A percentile compares a stretch with the other conserved stretches of the same genome.
Conservation (phyloP, 2,888 invertebrate genomes). For the Chydorus sphaericus region DNA sequence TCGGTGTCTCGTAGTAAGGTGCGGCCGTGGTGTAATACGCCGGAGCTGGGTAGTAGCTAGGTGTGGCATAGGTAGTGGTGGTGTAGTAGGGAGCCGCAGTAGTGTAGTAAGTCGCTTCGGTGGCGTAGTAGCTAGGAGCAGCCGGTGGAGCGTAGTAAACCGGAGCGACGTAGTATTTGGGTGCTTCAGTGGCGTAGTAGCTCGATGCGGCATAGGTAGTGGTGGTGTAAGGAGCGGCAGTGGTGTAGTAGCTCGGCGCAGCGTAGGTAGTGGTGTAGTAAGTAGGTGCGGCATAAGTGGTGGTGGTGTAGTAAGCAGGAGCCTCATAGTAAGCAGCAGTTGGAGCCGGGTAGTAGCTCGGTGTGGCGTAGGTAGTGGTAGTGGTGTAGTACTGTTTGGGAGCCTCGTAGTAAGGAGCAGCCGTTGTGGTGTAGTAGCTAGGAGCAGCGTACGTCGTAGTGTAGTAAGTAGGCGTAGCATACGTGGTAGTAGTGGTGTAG, state of each 20-base stretch:
- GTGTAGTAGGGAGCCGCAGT: not conserved
- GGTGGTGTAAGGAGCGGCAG: not conserved
- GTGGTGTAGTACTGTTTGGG: not conserved
- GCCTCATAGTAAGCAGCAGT: not conserved
- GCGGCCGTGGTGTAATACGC: not conserved
- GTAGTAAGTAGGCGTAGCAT: not conserved
- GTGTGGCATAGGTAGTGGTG: not conserved
- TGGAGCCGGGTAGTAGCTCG: not conserved
- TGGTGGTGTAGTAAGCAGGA: not conserved
- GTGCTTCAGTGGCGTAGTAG: not conserved
- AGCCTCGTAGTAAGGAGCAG: not conserved
- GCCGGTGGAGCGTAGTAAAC: not conserved
- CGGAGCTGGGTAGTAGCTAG: not conserved
- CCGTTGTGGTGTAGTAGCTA: not conserved
- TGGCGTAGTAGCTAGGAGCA: not conserved
- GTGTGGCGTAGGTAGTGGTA: not conserved
- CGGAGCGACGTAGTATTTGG: not conserved
- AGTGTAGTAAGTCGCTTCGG: not conserved
- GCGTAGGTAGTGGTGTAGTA: not conserved
- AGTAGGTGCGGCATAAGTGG: not conserved
- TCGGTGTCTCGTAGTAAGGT: not conserved
- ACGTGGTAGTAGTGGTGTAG: constrained; percentile 2
- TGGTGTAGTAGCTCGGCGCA: not conserved
- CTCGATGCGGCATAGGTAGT: not conserved
- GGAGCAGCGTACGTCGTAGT: not conserved